phyloP scores from a whole-genome alignment of 2,888 invertebrate species.

The Nomada goodeniana region DNA sequence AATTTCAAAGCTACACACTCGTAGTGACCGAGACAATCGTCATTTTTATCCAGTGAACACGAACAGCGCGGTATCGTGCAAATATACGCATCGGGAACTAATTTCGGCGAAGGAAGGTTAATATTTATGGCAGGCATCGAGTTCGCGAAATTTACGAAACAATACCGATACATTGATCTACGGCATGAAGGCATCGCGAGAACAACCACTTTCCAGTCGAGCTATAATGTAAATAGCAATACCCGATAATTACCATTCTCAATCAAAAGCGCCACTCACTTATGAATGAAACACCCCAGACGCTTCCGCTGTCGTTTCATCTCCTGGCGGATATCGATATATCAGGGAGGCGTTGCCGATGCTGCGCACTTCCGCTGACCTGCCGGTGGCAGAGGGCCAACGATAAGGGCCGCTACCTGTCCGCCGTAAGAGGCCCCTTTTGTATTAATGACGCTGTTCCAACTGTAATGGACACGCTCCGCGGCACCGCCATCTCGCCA shows the following conservation, averaged over 20 bases:
- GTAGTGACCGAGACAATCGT: too few relatives aligned
- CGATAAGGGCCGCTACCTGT: slow-evolving; percentile 34
- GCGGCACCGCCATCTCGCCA: too few relatives aligned
- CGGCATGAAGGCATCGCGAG: too few relatives aligned
- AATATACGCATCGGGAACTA: too few relatives aligned
- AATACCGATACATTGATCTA: too few relatives aligned
- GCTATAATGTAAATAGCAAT: slow-evolving; percentile 25
- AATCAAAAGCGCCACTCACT: slow-evolving; percentile 7
- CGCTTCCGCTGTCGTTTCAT: slow-evolving; percentile 20
- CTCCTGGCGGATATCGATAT: slow-evolving; percentile 23
- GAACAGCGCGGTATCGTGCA: too few relatives aligned
- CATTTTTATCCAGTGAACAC: too few relatives aligned
- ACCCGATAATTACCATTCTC: slow-evolving; percentile 23
- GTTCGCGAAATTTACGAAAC: too few relatives aligned
- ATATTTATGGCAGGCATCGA: too few relatives aligned
- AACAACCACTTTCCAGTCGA: too few relatives aligned
- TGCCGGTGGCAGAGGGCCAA: slow-evolving; percentile 47
- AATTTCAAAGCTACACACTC: too few relatives aligned
- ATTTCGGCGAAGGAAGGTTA: too few relatives aligned
- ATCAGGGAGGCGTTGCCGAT: slow-evolving; percentile 26
- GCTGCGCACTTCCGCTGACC: slow-evolving; percentile 33
- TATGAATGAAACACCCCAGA: slow-evolving; percentile 15
- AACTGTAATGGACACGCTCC: slow-evolving; percentile 14
- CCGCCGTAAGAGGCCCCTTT: slow-evolving; percentile 32
- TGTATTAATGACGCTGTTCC: slow-evolving; percentile 48